Evolutionary conservation across 1,140 invertebrate species (phyloP).

Genomic region (Nymphalis io): DNA sequence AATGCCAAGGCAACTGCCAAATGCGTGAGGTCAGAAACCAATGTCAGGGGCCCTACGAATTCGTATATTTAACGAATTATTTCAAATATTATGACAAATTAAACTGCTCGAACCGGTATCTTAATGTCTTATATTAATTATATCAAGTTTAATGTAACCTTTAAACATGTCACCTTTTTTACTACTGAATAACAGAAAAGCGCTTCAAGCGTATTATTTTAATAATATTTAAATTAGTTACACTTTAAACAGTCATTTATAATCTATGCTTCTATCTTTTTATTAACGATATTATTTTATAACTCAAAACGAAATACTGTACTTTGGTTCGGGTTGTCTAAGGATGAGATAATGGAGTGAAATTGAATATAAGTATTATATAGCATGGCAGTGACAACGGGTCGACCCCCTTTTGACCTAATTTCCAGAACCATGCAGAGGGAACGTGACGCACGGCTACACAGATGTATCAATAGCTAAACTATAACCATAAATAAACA

Average conservation of each 20-base stretch:
- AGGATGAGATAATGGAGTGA: slow-evolving; percentile 32
- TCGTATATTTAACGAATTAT: slow-evolving; percentile 6
- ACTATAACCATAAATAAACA: slow-evolving; percentile 4
- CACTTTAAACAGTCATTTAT: neutral
- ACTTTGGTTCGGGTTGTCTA: neutral
- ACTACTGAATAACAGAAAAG: neutral
- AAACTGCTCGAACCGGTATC: neutral
- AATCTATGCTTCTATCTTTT: neutral
- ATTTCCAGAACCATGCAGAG: slow-evolving; percentile 67
- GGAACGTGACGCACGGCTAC: slow-evolving; percentile 61
- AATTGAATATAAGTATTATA: slow-evolving; percentile 44
- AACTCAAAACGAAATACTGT: neutral
- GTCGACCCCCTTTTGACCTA: slow-evolving; percentile 75
- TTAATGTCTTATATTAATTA: neutral
- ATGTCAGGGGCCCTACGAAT: slow-evolving; percentile 73
- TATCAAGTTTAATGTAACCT: neutral
- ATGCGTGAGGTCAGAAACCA: slow-evolving; percentile 69
- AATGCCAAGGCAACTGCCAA: slow-evolving; percentile 77
- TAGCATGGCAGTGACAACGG: slow-evolving; percentile 70
- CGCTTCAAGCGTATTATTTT: neutral
- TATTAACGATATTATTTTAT: neutral
- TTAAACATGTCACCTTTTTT: neutral
- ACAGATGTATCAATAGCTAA: slow-evolving; percentile 28
- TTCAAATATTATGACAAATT: neutral
- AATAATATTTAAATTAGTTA: neutral